These are phyloP conservation scores for Umimayanthus chanpuru DNA, from an alignment of 92 coral and sea anemone species.

Conservation along the genomic window DNA sequence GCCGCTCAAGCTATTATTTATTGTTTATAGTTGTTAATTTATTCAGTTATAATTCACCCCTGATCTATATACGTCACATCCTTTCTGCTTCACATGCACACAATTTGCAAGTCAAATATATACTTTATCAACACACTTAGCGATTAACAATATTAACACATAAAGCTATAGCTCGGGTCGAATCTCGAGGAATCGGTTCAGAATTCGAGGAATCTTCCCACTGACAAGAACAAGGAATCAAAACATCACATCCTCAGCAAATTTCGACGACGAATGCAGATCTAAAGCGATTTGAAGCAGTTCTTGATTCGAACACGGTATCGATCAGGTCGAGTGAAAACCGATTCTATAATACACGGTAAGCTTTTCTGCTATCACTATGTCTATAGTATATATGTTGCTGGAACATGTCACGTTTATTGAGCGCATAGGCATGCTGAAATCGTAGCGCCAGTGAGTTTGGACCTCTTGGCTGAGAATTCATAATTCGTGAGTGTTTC, in stretches of 20 bases:
- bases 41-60: no score
- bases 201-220: background rate
- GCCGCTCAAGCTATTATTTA: no score
- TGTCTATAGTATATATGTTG: background rate
- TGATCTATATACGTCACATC: background rate
- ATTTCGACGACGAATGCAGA: conserved; percentile 6
- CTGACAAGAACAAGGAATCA: background rate
- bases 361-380: background rate
- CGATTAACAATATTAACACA: background rate
- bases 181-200: background rate
- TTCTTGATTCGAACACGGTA: background rate
- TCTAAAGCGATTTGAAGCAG: background rate
- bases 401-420: background rate
- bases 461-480: background rate
- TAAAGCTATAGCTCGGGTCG: background rate
- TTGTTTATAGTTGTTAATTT: no score
- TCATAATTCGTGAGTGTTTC: background rate
- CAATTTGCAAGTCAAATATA: background rate
- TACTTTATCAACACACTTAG: background rate
- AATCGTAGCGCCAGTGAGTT: background rate
- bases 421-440: background rate
- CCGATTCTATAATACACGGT: conserved; percentile 1
- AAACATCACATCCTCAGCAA: background rate
- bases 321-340: background rate
- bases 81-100: background rate